A percentile compares a stretch with the other conserved stretches of the same genome.
These are phyloP conservation scores for Lagopus leucura DNA, from an alignment of 2,113 vertebrate species.

Conservation along the genomic window DNA sequence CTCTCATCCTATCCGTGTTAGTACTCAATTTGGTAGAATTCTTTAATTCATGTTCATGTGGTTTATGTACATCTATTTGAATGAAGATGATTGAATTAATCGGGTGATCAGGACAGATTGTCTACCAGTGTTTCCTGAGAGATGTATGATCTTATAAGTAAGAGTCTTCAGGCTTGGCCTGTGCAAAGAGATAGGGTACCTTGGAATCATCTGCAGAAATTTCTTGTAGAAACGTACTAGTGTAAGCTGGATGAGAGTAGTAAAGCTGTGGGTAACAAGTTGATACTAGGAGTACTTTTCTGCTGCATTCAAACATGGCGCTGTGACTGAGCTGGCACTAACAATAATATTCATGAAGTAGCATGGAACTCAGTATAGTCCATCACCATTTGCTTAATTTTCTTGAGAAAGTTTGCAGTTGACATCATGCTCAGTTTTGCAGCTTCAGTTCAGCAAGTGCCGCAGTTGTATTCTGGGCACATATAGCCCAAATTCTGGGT, in stretches of 20 bases:
- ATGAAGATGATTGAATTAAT: neutral
- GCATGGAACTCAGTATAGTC: neutral
- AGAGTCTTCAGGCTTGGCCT: neutral
- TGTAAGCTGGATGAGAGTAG: constrained; percentile 16
- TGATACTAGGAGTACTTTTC: neutral
- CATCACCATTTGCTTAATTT: neutral
- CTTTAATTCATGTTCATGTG: rapidly evolving
- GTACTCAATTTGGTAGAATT: neutral
- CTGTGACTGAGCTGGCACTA: neutral
- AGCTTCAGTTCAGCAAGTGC: neutral
- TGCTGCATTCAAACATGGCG: neutral
- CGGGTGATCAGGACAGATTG: neutral
- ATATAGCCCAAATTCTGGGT: too few relatives aligned
- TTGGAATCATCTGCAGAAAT: neutral
- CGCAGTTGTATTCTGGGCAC: neutral
- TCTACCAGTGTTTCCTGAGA: neutral
- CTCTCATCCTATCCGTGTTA: too few relatives aligned
- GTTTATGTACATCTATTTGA: neutral
- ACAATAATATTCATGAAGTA: neutral
- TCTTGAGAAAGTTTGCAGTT: neutral
- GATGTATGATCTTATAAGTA: neutral
- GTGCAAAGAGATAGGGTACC: neutral
- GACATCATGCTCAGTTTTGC: neutral
- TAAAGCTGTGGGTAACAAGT: constrained; percentile 32
- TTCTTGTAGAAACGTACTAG: neutral